phyloP scores from a whole-genome alignment of 2,888 invertebrate genomes.

The Ichneumon xanthorius region DNA sequence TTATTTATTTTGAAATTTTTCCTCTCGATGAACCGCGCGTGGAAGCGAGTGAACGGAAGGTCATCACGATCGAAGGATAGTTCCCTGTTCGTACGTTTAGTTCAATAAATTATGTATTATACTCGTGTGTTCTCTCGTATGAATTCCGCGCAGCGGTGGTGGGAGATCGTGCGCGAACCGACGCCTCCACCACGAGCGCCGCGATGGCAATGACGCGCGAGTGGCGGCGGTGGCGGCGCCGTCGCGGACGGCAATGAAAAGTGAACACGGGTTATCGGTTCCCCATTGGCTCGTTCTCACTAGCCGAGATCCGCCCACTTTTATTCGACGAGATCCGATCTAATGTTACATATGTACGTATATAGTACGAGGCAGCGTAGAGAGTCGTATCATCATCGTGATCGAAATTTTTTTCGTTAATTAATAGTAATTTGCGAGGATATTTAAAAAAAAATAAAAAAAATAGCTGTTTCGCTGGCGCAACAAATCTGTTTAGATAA shows the following conservation, averaged over 20 bases:
- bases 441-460: too few relatives aligned
- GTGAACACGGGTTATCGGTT: conserved; percentile 58
- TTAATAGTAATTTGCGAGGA: too few relatives aligned
- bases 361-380: conserved; percentile 28
- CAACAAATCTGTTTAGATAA: too few relatives aligned
- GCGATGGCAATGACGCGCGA: conserved; percentile 55
- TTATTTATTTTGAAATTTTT: conserved; percentile 20
- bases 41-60: not conserved
- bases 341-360: conserved; percentile 43
- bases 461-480: too few relatives aligned
- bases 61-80: not conserved
- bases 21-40: not conserved
- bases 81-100: not conserved
- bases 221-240: conserved; percentile 43
- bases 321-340: conserved; percentile 64
- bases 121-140: not conserved
- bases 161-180: conserved; percentile 43
- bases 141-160: conserved; percentile 1
- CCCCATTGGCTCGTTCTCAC: conserved; percentile 54
- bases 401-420: too few relatives aligned
- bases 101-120: not conserved
- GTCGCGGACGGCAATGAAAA: conserved; percentile 63
- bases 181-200: conserved; percentile 55
- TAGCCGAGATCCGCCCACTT: conserved; percentile 59
- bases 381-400: too few relatives aligned